A percentile compares a stretch with the other conserved stretches of the same genome.
Evolutionary conservation across 1,140 invertebrate species (phyloP).

Genomic region (Popillia japonica): DNA sequence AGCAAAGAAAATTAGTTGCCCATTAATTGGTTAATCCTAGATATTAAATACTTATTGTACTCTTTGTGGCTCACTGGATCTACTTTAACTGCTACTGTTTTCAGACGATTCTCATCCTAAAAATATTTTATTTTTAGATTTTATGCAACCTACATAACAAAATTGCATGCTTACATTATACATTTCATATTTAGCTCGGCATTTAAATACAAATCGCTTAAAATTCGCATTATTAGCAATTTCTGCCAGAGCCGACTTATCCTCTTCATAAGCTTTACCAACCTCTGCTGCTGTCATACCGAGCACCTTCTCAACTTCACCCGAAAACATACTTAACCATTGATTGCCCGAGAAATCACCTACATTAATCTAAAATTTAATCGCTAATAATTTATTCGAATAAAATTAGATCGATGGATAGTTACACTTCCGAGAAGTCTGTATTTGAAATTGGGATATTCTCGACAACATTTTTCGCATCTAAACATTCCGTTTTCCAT

Average conservation of each 20-base stretch:
- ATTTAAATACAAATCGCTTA: conserved; percentile 80
- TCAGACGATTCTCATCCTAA: conserved; percentile 85
- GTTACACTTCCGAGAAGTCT: conserved; percentile 80
- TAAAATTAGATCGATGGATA: background rate
- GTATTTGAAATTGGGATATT: conserved; percentile 87
- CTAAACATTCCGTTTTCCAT: conserved; percentile 85
- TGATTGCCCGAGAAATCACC: conserved; percentile 82
- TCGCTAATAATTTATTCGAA: background rate
- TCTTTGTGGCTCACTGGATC: conserved; percentile 79
- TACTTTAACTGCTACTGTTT: conserved; percentile 73
- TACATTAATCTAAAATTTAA: conserved; percentile 71
- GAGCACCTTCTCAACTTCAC: conserved; percentile 83
- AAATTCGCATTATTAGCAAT: conserved; percentile 80
- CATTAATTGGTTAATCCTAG: conserved; percentile 51
- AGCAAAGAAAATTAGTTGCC: background rate
- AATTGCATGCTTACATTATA: conserved; percentile 77
- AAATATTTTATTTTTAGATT: conserved; percentile 52
- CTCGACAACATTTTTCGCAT: conserved; percentile 93
- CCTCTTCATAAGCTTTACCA: conserved; percentile 72
- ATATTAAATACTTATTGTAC: conserved; percentile 72
- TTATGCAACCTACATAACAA: conserved; percentile 24
- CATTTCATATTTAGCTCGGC: conserved; percentile 87
- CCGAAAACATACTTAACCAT: conserved; percentile 92
- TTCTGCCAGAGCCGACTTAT: conserved; percentile 67
- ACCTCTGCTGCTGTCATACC: conserved; percentile 81